Base-by-base conservation (phyloP, 2,888 invertebrate species). In the Latrodectus hesperus region DNA sequence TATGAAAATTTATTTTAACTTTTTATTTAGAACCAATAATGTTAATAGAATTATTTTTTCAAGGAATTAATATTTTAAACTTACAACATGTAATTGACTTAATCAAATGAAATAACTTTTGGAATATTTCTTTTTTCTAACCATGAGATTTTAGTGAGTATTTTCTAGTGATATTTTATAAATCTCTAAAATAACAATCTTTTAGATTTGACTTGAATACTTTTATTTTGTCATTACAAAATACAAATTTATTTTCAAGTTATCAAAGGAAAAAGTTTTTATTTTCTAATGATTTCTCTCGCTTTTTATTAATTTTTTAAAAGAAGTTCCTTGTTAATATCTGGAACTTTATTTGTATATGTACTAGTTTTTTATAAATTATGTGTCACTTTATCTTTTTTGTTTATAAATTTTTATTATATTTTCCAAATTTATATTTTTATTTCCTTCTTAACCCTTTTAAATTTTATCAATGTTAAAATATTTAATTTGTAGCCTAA, bases 241-340 rank as follows among this genome's bases (percentile, higher is more conserved):
- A 77, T 84, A 75, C 70, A 84, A 84, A 84, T 77, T 84, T 83
- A 71, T 72, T 84, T 84, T 84, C 64, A 84, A 77, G 77, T 75
- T 83, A 53, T 22, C 26, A 22, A 26, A 26, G 4, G 51, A 12
- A 60, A 12, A 5, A 55, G 5, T 64, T 17, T n/a, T 60, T 6
- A 10, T 64, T n/a, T 64, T 8, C n/a, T 64, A n/a, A 64, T 64
- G 38, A 64, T 64, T n/a, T n/a, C n/a, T 64, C 16, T 64, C 14
- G n/a, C 64, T n/a, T 11, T 6, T 64, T 14, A 6, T 11, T 64
- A 6, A n/a, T 64, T n/a, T n/a, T 64, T 11, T 8, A 64, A 14
- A n/a, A 8, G 1, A n/a, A n/a, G 16, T 64, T 64, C 17, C 12
- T 22, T 68, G 22, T 38, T 11, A 14, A 11, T 71, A 49, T 6